Base-by-base conservation (phyloP, 2,113 vertebrate genomes). In the Lutjanus erythropterus region DNA sequence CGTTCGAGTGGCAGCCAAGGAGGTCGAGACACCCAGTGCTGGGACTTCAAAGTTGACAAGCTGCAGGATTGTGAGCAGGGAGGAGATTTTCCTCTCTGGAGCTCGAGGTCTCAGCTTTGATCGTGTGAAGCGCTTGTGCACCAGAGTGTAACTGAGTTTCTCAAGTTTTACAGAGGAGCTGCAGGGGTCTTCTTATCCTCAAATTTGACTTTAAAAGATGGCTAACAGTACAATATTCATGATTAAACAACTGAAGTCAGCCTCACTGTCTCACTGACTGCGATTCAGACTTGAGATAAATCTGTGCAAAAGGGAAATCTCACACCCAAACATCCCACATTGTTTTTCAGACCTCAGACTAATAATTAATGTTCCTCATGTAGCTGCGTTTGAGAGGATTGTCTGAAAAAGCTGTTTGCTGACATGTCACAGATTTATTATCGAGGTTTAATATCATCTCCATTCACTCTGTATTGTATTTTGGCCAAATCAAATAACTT, bases 11-110 rank as follows among this genome's bases (percentile, higher is more conserved):
- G 37, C 69, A 74, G 71, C 35, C 68, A 16, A 68, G 52, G 41
- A 79, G 46, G 58, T 61, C 41, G 9, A 25, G 64, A 81, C 65
- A 71, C 44, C 37, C 31, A 25, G 42, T 3, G 3, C 41, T 18
- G 61, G 72, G 70, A 90, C 73, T 75, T 78, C 59, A 78, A 78
- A 86, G 67, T 78, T 71, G 71, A 82, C 71, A 80, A 64, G 58
- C 72, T 75, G 72, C 14, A 61, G 74, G 56, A 86, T 47, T 72
- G 47, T 61, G 33, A 84, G 61, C 47, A 19, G 47, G 35, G 75
- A 74, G 53, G 68, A 69, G 82, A 72, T 65, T 58, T 68, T 75
- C 70, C 29, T 49, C 41, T 68, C 53, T 42, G 71, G 67, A 80
- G 78, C 39, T 84, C 3, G 29, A 42, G 47, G 64, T 71, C 65